A percentile compares a stretch with the other conserved stretches of the same genome.
Conservation (phyloP, 2,888 invertebrate genomes). For the Cacoxenus indagator region DNA sequence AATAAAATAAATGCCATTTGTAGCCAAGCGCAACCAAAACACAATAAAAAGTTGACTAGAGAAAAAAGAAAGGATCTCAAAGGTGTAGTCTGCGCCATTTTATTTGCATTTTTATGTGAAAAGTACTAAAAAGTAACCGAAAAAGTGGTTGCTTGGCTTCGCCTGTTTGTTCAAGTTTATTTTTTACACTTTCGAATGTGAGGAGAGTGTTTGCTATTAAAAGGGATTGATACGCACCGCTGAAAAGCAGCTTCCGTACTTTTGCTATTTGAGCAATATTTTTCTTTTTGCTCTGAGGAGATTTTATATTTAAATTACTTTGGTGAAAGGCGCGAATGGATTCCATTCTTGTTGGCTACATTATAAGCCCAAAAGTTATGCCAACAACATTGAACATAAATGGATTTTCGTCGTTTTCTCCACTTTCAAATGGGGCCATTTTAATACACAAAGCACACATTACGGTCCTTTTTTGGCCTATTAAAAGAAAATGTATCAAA, state of each 20-base stretch:
- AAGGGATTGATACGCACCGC: not conserved
- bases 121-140: conserved; percentile 28
- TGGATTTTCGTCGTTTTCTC: conserved; percentile 4
- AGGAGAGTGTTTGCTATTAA: not conserved
- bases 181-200: not conserved
- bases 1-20: not conserved
- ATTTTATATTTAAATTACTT: conserved; percentile 17
- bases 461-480: not conserved
- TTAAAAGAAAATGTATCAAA: not conserved
- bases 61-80: conserved; percentile 31
- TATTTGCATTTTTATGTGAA: conserved; percentile 54
- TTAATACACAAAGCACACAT: not conserved
- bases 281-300: not conserved
- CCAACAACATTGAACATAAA: not conserved
- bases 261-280: not conserved
- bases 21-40: not conserved
- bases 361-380: not conserved
- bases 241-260: conserved; percentile 15
- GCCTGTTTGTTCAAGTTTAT: conserved; percentile 9
- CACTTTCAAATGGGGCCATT: not conserved
- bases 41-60: not conserved
- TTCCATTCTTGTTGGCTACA: not conserved
- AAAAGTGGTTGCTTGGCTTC: not conserved
- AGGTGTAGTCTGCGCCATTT: conserved; percentile 44
- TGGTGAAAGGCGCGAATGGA: not conserved